Percentiles rank a stretch among this genome's conserved stretches.
Evolutionary conservation across 2,113 vertebrate species (phyloP).

Genomic region (Crocuta crocuta): DNA sequence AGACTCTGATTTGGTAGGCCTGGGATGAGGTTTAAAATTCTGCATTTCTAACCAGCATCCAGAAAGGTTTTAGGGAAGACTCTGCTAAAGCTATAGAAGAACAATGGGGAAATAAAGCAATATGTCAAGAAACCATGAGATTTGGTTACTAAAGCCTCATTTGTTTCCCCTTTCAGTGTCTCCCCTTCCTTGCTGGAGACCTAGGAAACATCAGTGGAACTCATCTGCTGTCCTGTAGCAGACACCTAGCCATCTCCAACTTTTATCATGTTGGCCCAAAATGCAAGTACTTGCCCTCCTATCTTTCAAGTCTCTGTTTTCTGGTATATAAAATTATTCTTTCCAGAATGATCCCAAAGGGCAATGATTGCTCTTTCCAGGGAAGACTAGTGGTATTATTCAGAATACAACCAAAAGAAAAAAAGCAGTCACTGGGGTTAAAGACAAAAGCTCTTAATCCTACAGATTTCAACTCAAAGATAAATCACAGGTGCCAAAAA

Average conservation of each 20-base stretch:
- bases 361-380: neutral
- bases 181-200: neutral
- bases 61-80: neutral
- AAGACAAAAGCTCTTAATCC: neutral
- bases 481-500: neutral
- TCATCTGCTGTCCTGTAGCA: no score
- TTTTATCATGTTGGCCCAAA: neutral
- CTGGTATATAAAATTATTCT: neutral
- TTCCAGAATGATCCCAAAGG: neutral
- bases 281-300: neutral
- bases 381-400: neutral
- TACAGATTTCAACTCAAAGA: neutral
- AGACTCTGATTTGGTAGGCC: neutral
- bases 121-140: fast-evolving
- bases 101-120: neutral
- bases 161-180: neutral
- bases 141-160: neutral
- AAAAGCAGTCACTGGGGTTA: neutral
- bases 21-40: neutral
- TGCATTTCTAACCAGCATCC: neutral
- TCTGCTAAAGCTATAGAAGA: neutral
- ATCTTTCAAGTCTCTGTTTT: neutral
- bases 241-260: neutral
- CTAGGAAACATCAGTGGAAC: neutral
- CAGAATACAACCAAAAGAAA: neutral